Evolutionary conservation across 2,113 vertebrate species (phyloP), one percentile per base, ranked within the genome.

Genomic region (Poicephalus gulielmi): DNA sequence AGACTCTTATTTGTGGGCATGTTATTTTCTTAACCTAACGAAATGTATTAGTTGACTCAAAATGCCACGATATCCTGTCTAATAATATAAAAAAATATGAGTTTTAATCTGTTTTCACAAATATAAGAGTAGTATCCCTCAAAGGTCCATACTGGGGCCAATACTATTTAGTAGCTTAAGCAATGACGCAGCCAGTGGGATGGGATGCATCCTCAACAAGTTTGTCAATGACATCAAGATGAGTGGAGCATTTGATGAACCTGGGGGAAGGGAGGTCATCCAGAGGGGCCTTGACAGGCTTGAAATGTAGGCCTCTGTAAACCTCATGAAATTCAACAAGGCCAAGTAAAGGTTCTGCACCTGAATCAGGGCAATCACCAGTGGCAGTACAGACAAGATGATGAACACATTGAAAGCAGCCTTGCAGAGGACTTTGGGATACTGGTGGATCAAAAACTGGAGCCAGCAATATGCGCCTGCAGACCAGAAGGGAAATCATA

Each of bases 361-460:
- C 10, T 33, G 7, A 4, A 13, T 37, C 5, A 7, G 4, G 9
- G 18, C 27, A 63, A 75, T 9, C 17, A 2, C 18, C 49, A 57
- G 35, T 31, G 16, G 17, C 46, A 46, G 7, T 46, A 9, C 14
- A 52, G 14, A 5, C 17, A 59, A 39, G 7, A 6, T 31, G 28
- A 59, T 41, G 33, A 59, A 12, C 2, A 20, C 13, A 46, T 4
- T 0, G 2, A 83, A 4, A 39, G 5, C 6, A 77, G 17, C 9
- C 47, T 11, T n/a, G 35, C 2, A n/a, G 27, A 22, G 4, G 28
- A 17, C 10, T 63, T 37, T 15, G 18, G 3, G 22, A 14, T 43
- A n/a, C 19, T n/a, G 33, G 5, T 31, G 24, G 27, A 33, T 50
- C 10, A 44, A 57, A 44, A n/a, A 11, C 7, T 63, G 13, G 23